Percentiles rank a stretch among this genome's conserved stretches.
phyloP scores from a whole-genome alignment of 2,113 vertebrate genomes.

The Xiphophorus hellerii region DNA sequence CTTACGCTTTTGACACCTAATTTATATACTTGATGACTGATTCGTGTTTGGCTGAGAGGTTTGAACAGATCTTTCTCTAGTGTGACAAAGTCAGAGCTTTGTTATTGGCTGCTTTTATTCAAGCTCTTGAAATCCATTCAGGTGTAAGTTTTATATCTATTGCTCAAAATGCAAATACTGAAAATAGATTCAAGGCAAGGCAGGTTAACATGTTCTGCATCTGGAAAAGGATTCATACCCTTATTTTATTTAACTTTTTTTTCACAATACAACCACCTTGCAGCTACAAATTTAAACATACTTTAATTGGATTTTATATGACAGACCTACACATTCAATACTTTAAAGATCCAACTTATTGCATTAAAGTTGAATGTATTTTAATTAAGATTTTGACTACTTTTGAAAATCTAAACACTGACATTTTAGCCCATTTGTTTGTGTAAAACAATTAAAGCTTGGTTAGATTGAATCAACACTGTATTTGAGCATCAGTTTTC shows the following conservation, averaged over 20 bases:
- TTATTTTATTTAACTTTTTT: too few species aligned
- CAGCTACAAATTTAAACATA: too few species aligned
- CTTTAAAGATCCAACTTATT: not conserved
- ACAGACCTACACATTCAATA: too few species aligned
- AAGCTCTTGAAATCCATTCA: not conserved
- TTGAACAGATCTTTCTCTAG: not conserved
- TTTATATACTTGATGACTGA: not conserved
- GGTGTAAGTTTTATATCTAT: too few species aligned
- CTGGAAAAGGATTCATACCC: too few species aligned
- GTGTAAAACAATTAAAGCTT: not conserved
- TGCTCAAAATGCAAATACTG: too few species aligned
- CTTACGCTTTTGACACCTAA: not conserved
- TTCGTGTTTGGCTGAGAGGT: not conserved
- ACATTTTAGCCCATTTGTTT: not conserved
- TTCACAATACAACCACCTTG: too few species aligned
- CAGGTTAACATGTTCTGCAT: too few species aligned
- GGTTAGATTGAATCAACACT: not conserved
- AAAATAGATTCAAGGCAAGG: too few species aligned
- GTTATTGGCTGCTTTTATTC: not conserved
- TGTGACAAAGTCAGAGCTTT: not conserved
- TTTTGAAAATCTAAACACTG: not conserved
- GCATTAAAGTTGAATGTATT: not conserved
- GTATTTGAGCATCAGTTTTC: not conserved
- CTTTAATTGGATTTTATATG: too few species aligned
- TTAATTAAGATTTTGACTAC: not conserved